Evolutionary conservation across 2,113 vertebrate species (phyloP).

Genomic region (Scatophagus argus): DNA sequence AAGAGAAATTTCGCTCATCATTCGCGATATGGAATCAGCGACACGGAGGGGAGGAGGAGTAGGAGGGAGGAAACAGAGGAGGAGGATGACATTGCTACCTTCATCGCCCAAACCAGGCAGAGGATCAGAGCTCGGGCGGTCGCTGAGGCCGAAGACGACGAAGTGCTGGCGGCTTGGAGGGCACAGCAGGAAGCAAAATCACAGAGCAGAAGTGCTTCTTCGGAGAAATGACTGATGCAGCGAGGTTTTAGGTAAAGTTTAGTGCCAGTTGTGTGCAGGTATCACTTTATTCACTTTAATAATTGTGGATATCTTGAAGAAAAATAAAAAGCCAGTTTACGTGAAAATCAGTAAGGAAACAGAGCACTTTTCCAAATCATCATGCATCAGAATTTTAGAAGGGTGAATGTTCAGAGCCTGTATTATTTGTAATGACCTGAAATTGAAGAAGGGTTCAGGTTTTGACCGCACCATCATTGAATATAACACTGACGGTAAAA

Average conservation of each 20-base stretch:
- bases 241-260: neutral
- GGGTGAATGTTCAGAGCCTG: neutral
- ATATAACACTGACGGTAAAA: constrained; percentile 13
- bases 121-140: constrained; percentile 73
- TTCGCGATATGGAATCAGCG: constrained; percentile 75
- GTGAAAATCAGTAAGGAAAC: neutral
- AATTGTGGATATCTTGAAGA: neutral
- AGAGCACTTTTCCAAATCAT: neutral
- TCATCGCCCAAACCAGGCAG: constrained; percentile 80
- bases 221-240: constrained; percentile 5
- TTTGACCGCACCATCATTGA: neutral
- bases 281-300: neutral
- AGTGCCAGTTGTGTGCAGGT: neutral
- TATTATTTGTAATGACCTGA: neutral
- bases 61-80: constrained; percentile 68
- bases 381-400: neutral
- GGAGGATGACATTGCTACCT: constrained; percentile 81
- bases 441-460: neutral
- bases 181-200: constrained; percentile 87
- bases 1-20: constrained; percentile 87
- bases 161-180: constrained; percentile 92
- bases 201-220: constrained; percentile 71
- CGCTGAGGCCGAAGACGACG: constrained; percentile 88
- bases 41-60: constrained; percentile 64
- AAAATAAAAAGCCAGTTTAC: neutral